Evolutionary conservation across 2,113 vertebrate species (phyloP), one percentile per base, ranked within the genome.

Genomic region (Phyllostomus hastatus): DNA sequence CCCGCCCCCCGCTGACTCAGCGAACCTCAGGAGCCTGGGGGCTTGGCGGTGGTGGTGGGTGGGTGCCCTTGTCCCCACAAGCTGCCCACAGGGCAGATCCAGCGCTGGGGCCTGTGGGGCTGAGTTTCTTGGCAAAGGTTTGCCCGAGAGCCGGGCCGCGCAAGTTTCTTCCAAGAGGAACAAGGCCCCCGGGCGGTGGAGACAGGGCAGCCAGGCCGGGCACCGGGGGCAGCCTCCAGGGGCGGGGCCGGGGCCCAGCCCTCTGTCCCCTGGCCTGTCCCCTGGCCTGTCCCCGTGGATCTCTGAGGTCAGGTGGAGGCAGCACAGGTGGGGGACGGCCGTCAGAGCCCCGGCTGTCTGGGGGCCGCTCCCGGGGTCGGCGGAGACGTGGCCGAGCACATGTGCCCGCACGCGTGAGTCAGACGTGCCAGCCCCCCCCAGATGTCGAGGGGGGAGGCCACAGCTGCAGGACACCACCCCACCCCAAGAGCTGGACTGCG

Each of bases 401-500:
- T 0, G 4, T 8, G 78, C 28, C 15, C 64, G 26, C 41, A n/a
- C 1, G 2, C 1, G 0, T 4, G 10, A 2, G 28, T 46, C 59
- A 17, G 33, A 57, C 1, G 2, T 28, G 0, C 66, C 0, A 2
- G 41, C 43, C 43, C 7, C 73, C 35, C 28, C 1, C 4, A 9
- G 4, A 75, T 35, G 20, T 26, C 80, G n/a, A 83, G 10, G 4
- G 7, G 54, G 3, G 43, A n/a, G 31, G 38, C 19, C 16, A 7
- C 26, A 2, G 35, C 38, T 38, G 73, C 4, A 24, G 76, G 43
- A 31, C 8, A 5, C 41, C 48, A 3, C 57, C 2, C 1, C 20
- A 54, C 3, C 33, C 33, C 24, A 31, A 10, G 26, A 64, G 20
- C 33, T 38, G n/a, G 61, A 4, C 41, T 22, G n/a, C 6, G 0